Percentiles rank a stretch among this genome's conserved stretches.
Conservation (phyloP, 1,140 invertebrate species). For the Berghia stephanieae region DNA sequence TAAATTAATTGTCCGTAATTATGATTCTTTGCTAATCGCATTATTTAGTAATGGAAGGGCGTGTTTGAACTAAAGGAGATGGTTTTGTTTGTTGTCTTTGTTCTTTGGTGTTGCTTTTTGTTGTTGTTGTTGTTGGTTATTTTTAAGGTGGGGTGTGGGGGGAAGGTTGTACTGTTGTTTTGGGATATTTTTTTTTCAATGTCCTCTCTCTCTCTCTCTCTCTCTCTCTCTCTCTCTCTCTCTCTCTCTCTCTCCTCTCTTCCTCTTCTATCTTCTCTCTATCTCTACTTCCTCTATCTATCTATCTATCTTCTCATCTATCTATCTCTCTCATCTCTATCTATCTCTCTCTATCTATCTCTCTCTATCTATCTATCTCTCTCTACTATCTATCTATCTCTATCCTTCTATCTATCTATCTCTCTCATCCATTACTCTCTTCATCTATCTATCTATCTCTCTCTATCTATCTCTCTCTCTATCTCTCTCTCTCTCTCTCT, state of each 20-base stretch:
- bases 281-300: neutral
- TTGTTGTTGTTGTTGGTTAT: too few relatives aligned
- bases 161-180: neutral
- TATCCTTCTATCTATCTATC: too few relatives aligned
- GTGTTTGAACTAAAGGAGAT: neutral
- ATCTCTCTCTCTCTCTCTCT: neutral
- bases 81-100: neutral
- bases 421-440: neutral
- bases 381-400: neutral
- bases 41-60: neutral
- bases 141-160: too few relatives aligned
- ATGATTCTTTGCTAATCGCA: too few relatives aligned
- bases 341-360: neutral
- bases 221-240: neutral
- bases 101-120: neutral
- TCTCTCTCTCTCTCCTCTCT: neutral
- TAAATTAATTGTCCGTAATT: too few relatives aligned
- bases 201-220: neutral
- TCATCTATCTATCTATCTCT: neutral
- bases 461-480: neutral
- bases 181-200: neutral
- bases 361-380: neutral
- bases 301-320: neutral
- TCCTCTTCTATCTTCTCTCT: neutral
- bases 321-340: neutral